Base-by-base conservation (phyloP, 2,797 vertebrate genomes). In the Heliangelus exortis region DNA sequence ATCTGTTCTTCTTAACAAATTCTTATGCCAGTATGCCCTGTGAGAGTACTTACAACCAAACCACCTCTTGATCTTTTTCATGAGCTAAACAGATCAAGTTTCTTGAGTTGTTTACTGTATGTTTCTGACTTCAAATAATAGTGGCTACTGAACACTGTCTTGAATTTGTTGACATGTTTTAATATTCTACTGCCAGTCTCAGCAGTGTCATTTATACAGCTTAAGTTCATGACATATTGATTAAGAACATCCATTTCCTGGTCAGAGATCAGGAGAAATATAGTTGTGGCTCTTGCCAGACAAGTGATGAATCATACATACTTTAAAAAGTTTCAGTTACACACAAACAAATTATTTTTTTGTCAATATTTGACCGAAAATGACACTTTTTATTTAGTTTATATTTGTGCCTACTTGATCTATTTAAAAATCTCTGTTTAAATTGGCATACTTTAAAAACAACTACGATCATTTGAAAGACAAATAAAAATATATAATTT, bases 141-240 rank as follows among this genome's bases (percentile, higher is more conserved):
- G 51, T 78, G 93, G 62, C 43, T 86, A 84, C 66, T 55, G 66
- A 88, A 54, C 14, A 45, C 25, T n/a, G 6, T 69, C 58, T 68
- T 89, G 71, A 69, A 91, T 91, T 91, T 89, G 77, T 92, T 94
- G 80, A 87, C 62, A 48, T 63, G 54, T 10, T 93, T 92, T 85
- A 94, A 91, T 92, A 93, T 95, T 89, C 66, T 85, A 61, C 58
- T 69, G 69, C 62, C 65, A 85, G 82, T 76, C 73, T 84, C 76
- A 76, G 48, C 59, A 85, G 81, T 75, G 82, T 28, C 76, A 68
- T 95, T 94, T 95, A 68, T 94, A 78, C 9, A 84, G 68, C n/a
- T 77, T 78, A 93, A 86, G 89, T 93, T 95, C 90, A 91, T 66
- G 90, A 89, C 87, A 83, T 93, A 89, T 95, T 94, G 92, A 94